Conservation (phyloP, 2,888 invertebrate genomes). For the Nephrotoma flavescens region DNA sequence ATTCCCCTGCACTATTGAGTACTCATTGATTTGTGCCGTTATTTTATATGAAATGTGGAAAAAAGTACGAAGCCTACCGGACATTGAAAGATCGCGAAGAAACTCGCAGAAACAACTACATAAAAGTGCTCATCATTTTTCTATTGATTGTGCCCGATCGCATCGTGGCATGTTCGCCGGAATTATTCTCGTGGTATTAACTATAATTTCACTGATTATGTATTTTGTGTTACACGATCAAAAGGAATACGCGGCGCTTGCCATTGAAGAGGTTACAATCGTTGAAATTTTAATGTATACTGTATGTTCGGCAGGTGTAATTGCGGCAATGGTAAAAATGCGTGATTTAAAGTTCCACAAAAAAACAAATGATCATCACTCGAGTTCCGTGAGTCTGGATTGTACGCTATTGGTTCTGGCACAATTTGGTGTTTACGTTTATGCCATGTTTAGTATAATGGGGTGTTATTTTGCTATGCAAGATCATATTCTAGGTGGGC, state of each 20-base stretch:
- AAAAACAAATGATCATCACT: constrained; percentile 31
- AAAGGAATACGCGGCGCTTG: constrained; percentile 43
- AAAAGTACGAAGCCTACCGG: constrained; percentile 47
- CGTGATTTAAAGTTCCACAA: constrained; percentile 43
- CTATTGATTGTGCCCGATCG: constrained; percentile 72
- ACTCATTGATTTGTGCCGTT: constrained; percentile 80
- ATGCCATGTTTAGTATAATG: constrained; percentile 75
- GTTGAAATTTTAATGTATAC: constrained; percentile 61
- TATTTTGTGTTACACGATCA: constrained; percentile 70
- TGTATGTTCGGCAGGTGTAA: constrained; percentile 45
- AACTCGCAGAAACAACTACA: constrained; percentile 22
- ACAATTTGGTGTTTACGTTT: constrained; percentile 77
- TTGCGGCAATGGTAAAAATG: constrained; percentile 50
- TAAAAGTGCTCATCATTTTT: constrained; percentile 46
- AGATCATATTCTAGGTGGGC: constrained; percentile 34
- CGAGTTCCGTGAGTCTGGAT: constrained; percentile 39
- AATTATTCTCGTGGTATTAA: constrained; percentile 62
- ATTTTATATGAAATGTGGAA: constrained; percentile 86
- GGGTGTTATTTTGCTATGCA: constrained; percentile 34
- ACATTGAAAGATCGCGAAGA: constrained; percentile 34
- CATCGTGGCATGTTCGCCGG: constrained; percentile 64
- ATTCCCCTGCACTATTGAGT: constrained; percentile 81
- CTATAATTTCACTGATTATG: constrained; percentile 75
- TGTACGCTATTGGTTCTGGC: constrained; percentile 72
- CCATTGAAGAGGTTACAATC: constrained; percentile 59